Base-by-base conservation (phyloP, 1,140 invertebrate genomes). In the Cataglyphis hispanica region DNA sequence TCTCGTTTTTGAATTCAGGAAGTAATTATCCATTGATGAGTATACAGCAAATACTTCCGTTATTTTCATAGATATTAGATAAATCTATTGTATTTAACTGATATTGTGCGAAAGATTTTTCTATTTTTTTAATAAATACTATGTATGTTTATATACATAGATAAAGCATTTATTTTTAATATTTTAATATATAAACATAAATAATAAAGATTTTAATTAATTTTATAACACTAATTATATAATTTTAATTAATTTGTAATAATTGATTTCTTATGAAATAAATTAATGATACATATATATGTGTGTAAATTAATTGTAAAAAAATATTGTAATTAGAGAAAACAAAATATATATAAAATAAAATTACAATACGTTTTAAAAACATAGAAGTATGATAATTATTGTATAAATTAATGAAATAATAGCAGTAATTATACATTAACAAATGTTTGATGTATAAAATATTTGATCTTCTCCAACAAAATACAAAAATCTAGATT, bases 1-100 rank as follows among this genome's bases (percentile, higher is more conserved):
- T 88, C 89, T 92, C 78, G 87, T 83, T 69, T 88, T 67, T 69
- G n/a, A 87, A 60, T 61, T 75, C 81, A 91, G 93, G 91, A 93
- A 93, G 90, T 80, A 70, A 64, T 92, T 90, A 89, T 90, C 66
- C 60, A 37, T 22, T 87, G 86, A 77, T 87, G 78, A 87, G 78
- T 84, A 53, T 7, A 31, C 37, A 22, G 34, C 25, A 25, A 6
- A 16, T 56, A 80, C 53, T 91, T 93, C 89, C 88, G 70, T 1
- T 25, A 27, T 34, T 11, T 58, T 46, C 16, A 40, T 60, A n/a
- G 13, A 50, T 27, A 13, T 46, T 53, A 76, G 43, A 11, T 46
- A 46, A 53, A 46, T 66, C 83, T 43, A 43, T 43, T 43, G 10
- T 56, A 56, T 22, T 89, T 69, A 40, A 77, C 76, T 31, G 72